A percentile compares a stretch with the other conserved stretches of the same genome.
Conservation (phyloP, 1,140 invertebrate species). For the Psilanteris sp. region DNA sequence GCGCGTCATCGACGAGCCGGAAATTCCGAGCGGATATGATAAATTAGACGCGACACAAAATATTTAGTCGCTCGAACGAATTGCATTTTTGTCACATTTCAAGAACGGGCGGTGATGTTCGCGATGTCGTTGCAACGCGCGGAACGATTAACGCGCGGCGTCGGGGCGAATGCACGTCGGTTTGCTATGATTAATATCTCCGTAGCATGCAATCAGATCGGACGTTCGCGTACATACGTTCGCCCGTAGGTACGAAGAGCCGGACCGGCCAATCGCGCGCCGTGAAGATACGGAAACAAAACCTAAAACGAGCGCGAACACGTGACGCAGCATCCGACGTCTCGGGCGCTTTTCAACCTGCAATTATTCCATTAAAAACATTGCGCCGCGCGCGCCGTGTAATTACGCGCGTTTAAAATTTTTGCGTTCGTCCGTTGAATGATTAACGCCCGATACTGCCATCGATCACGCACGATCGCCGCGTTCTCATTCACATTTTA, state of each 20-base stretch:
- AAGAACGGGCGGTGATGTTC: slow-evolving; percentile 10
- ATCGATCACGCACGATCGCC: slow-evolving; percentile 16
- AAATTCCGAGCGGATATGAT: slow-evolving; percentile 19
- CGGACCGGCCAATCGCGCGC: slow-evolving; percentile 48
- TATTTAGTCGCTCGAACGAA: slow-evolving; percentile 13
- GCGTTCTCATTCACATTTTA: neutral
- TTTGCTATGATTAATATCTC: slow-evolving; percentile 76
- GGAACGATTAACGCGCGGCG: slow-evolving; percentile 72
- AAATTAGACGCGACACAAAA: slow-evolving; percentile 30
- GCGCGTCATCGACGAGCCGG: slow-evolving; percentile 17
- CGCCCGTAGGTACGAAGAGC: slow-evolving; percentile 22
- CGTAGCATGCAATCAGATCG: slow-evolving; percentile 77
- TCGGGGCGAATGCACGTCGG: slow-evolving; percentile 75
- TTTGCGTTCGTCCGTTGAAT: slow-evolving; percentile 14
- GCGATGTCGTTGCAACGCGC: slow-evolving; percentile 56
- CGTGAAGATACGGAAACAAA: slow-evolving; percentile 29
- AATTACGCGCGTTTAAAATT: slow-evolving; percentile 27
- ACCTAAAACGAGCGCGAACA: slow-evolving; percentile 15
- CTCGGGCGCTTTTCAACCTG: slow-evolving; percentile 7
- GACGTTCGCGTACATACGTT: slow-evolving; percentile 65
- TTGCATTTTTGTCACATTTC: slow-evolving; percentile 9
- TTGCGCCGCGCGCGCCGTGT: slow-evolving; percentile 15
- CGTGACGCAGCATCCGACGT: slow-evolving; percentile 45
- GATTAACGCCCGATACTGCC: slow-evolving; percentile 12
- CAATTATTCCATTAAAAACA: slow-evolving; percentile 46